A percentile compares a stretch with the other conserved stretches of the same genome.
These are phyloP conservation scores for Watsonalla cultraria DNA, from an alignment of 2,888 invertebrate genomes.

Conservation along the genomic window DNA sequence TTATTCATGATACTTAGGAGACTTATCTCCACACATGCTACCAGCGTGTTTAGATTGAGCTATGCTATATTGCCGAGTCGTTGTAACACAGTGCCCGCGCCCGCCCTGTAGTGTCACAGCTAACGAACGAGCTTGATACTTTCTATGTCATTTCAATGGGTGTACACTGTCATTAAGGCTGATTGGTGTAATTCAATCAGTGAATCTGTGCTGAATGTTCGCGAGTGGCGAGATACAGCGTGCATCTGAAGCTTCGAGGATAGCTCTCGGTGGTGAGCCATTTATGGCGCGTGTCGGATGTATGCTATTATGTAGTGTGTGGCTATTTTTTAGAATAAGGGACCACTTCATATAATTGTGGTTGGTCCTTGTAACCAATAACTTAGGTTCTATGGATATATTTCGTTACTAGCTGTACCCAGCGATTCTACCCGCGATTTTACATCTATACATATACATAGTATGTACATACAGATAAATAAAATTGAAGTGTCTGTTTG, in stretches of 20 bases:
- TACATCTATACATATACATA: no score
- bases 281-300: not conserved
- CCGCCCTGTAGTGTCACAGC: slow-evolving; percentile 8
- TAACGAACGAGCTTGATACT: slow-evolving; percentile 2
- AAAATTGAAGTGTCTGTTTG: no score
- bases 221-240: slow-evolving; percentile 10
- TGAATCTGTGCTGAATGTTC: slow-evolving; percentile 23
- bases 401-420: no score
- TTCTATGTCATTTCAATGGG: slow-evolving; percentile 5
- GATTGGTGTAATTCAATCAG: slow-evolving; percentile 27
- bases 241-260: slow-evolving; percentile 11
- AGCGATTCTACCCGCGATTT: no score
- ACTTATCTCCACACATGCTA: not conserved
- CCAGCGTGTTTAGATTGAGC: not conserved
- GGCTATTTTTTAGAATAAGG: no score
- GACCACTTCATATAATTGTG: no score
- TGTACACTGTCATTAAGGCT: slow-evolving; percentile 28
- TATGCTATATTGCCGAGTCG: slow-evolving; percentile 6
- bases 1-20: not conserved
- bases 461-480: no score
- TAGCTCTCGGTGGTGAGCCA: not conserved
- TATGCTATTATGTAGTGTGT: no score
- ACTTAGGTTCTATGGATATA: no score
- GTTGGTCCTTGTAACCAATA: no score
- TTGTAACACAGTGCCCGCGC: not conserved